Conservation (phyloP, 2,888 invertebrate genomes). For the Nomada ruficornis region DNA sequence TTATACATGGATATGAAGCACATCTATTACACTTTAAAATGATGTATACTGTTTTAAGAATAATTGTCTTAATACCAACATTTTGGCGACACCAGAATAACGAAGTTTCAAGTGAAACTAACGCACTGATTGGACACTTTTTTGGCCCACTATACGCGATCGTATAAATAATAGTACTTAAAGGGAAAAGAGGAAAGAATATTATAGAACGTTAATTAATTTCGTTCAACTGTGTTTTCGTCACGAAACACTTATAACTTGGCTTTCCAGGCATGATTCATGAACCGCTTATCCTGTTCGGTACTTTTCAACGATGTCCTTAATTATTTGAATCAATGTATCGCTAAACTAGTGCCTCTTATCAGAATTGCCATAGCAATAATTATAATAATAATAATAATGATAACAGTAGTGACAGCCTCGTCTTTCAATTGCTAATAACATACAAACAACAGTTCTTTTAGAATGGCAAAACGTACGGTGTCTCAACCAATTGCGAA, state of each 20-base stretch:
- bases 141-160: not conserved
- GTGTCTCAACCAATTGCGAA: conserved; percentile 84
- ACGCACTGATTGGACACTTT: too few species aligned
- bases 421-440: conserved; percentile 21
- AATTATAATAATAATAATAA: not conserved
- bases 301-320: conserved; percentile 9
- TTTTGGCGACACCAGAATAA: not conserved
- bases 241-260: not conserved
- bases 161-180: not conserved
- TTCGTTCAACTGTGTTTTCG: not conserved
- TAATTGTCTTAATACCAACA: too few species aligned
- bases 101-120: not conserved
- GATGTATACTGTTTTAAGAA: too few species aligned
- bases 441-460: conserved; percentile 72
- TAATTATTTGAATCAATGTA: not conserved
- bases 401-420: not conserved
- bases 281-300: conserved; percentile 38
- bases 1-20: too few species aligned
- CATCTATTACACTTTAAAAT: too few species aligned
- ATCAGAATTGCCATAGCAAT: too few species aligned
- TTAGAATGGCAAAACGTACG: conserved; percentile 85
- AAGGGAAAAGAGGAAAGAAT: not conserved
- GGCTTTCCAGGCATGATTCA: conserved; percentile 48
- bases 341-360: too few species aligned
- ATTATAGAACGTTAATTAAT: conserved; percentile 1